Evolutionary conservation across 2,797 vertebrate genomes (phyloP).

Genomic region (Chiroxiphia lanceolata): DNA sequence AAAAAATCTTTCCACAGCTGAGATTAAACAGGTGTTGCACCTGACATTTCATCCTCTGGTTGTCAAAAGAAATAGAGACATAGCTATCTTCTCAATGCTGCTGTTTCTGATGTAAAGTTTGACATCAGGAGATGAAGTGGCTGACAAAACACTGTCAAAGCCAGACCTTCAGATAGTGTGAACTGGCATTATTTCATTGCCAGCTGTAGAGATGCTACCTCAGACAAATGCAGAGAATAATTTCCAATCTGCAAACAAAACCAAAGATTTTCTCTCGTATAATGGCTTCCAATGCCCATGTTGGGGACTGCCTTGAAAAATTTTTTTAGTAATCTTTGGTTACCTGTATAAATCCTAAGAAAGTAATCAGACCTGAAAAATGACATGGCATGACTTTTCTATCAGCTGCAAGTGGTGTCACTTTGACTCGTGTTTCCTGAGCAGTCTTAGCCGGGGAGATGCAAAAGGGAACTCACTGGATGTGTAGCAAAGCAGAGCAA

Average conservation of each 20-base stretch:
- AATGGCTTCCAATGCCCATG: not conserved
- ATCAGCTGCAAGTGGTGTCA: not conserved
- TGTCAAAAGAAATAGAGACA: not conserved
- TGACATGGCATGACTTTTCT: not conserved
- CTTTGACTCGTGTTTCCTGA: not conserved
- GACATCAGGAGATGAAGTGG: not conserved
- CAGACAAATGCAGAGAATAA: not conserved
- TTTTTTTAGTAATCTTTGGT: not conserved
- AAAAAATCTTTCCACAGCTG: not conserved
- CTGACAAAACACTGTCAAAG: constrained; percentile 25
- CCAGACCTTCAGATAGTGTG: not conserved
- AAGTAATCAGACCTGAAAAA: not conserved
- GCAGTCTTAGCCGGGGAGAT: not conserved
- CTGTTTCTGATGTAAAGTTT: constrained; percentile 17
- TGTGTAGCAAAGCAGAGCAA: not conserved
- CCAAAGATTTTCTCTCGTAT: not conserved
- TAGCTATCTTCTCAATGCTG: not conserved
- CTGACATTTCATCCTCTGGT: not conserved
- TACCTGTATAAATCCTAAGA: not conserved
- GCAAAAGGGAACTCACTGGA: not conserved
- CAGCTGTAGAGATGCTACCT: not conserved
- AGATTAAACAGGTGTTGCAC: not conserved
- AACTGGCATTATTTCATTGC: not conserved
- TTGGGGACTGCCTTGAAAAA: not conserved
- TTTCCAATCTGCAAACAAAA: not conserved